Evolutionary conservation across 2,113 vertebrate genomes (phyloP), one percentile per base, ranked within the genome.

Genomic region (Loxodonta africana): DNA sequence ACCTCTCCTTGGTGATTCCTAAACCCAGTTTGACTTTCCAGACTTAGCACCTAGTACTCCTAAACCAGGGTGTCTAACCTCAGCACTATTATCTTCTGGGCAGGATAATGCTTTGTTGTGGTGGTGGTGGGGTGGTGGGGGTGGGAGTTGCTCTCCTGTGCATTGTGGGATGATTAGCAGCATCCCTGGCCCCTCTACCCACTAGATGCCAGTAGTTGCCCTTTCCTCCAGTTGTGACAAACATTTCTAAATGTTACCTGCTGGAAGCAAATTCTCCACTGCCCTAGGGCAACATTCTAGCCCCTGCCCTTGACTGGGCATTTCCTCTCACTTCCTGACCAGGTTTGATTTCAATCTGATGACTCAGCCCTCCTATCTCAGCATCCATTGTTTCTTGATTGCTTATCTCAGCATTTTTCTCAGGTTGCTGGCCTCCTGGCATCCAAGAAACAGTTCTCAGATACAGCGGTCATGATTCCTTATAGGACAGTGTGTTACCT

Each of bases 401-500:
- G 17, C 44, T n/a, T 14, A 12, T 25, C 21, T 91, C 11, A 65
- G 51, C n/a, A 8, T 37, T 25, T 30, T 57, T 17, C 51, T 82
- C 9, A 3, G 87, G 60, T 82, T 2, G 6, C 5, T n/a, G 37
- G 28, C 44, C 67, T 71, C 41, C 17, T 28, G 30, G 77, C 37
- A 21, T 48, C 46, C 37, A 63, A 51, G 63, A 83, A 82, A 46
- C 23, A 44, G 0, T 88, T 30, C 44, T 65, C 62, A 86, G 10
- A 11, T 28, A 17, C 41, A 25, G 20, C 21, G 3, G 33, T 41
- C 23, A 0, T 23, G 28, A 6, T 5, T 25, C 6, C 81, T n/a
- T 12, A 8, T 14, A 6, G 4, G 83, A 37, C 28, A 57, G 33
- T 6, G 0, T 9, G 2, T 20, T 10, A 1, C 3, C 41, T 18